Evolutionary conservation across 2,113 vertebrate species (phyloP).

Genomic region (Dipodomys merriami): DNA sequence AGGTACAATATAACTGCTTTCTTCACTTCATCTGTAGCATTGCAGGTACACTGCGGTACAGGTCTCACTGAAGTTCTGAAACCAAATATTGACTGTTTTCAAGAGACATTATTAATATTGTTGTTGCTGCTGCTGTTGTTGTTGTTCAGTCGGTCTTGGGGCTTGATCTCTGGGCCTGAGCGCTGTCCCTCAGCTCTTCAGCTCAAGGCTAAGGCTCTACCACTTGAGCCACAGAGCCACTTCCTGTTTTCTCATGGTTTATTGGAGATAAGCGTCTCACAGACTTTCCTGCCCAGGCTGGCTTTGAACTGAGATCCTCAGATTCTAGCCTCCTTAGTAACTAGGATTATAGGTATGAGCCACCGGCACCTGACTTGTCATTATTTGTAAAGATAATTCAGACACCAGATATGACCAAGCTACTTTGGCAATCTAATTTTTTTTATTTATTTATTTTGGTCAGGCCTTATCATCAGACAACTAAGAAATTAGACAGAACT

Average conservation of each 20-base stretch:
- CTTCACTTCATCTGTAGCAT: background rate
- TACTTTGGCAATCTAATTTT: background rate
- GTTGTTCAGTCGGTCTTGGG: too few relatives aligned
- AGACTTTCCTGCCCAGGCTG: too few relatives aligned
- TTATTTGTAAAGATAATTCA: conserved; percentile 15
- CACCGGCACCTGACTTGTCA: background rate
- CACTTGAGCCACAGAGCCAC: too few relatives aligned
- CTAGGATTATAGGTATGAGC: too few relatives aligned
- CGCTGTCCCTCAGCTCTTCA: too few relatives aligned
- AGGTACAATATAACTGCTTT: background rate
- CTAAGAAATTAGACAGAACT: background rate
- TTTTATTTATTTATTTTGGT: background rate
- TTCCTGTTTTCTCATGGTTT: too few relatives aligned
- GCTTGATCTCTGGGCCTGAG: too few relatives aligned
- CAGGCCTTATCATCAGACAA: background rate
- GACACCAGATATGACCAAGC: background rate
- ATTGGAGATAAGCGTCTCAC: too few relatives aligned
- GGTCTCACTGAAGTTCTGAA: background rate
- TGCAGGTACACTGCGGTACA: rapidly evolving
- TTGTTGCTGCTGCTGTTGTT: too few relatives aligned
- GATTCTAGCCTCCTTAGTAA: too few relatives aligned
- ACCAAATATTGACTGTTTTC: background rate
- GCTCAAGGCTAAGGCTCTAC: too few relatives aligned
- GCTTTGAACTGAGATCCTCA: too few relatives aligned
- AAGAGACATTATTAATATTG: background rate